phyloP scores from a whole-genome alignment of 2,888 invertebrate species.

The Cataglyphis altisquamis region DNA sequence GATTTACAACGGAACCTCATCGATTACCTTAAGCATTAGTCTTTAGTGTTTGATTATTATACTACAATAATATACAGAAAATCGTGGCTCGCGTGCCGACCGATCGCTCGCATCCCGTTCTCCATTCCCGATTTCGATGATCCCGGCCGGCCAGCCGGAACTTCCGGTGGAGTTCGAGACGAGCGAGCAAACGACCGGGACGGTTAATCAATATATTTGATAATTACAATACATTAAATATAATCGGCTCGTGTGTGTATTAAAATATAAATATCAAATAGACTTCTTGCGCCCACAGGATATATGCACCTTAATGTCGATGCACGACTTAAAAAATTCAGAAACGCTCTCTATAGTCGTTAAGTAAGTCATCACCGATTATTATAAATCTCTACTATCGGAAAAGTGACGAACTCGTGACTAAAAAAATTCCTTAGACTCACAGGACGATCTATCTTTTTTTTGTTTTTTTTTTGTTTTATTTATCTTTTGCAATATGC shows the following conservation, averaged over 20 bases:
- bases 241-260: constrained; percentile 83
- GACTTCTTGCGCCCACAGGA: constrained; percentile 76
- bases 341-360: constrained; percentile 64
- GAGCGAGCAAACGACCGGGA: constrained; percentile 55
- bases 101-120: constrained; percentile 50
- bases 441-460: not conserved
- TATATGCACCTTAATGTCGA: constrained; percentile 75
- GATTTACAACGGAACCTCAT: constrained; percentile 59
- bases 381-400: constrained; percentile 62
- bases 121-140: constrained; percentile 33
- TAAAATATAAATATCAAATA: constrained; percentile 84
- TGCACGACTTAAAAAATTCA: constrained; percentile 77
- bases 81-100: constrained; percentile 60
- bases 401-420: constrained; percentile 59
- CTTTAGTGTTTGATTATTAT: constrained; percentile 85
- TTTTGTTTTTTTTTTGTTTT: not conserved
- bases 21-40: constrained; percentile 85
- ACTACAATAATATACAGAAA: constrained; percentile 85
- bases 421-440: not conserved
- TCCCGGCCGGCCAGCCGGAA: not conserved
- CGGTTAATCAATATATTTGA: constrained; percentile 69
- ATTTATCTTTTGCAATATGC: not conserved
- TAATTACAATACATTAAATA: constrained; percentile 82
- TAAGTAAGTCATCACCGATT: constrained; percentile 78
- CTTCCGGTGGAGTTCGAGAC: constrained; percentile 4